Percentiles rank a stretch among this genome's conserved stretches.
These are phyloP conservation scores for Ormyrus thymus DNA, from an alignment of 2,888 invertebrate species.

Conservation along the genomic window DNA sequence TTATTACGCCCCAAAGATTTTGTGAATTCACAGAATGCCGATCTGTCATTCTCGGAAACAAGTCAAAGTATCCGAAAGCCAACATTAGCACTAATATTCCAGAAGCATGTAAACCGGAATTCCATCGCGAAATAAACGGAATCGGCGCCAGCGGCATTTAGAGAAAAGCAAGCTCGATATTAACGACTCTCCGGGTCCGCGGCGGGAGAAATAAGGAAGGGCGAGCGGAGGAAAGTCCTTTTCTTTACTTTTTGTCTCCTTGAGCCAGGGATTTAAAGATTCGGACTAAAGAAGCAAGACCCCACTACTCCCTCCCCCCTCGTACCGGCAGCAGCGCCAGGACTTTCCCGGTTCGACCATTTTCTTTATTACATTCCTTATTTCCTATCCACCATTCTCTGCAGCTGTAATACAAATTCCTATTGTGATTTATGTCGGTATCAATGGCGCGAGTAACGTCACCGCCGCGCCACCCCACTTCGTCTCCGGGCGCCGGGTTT, in stretches of 20 bases:
- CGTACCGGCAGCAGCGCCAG: conserved; percentile 53
- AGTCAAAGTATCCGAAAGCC: not conserved
- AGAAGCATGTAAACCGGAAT: conserved; percentile 9
- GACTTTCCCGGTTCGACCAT: conserved; percentile 66
- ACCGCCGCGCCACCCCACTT: conserved; percentile 50
- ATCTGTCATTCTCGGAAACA: too few species aligned
- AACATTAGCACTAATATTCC: not conserved
- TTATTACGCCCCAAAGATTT: too few species aligned
- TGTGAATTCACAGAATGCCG: too few species aligned
- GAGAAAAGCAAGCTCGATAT: conserved; percentile 26
- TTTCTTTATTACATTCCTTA: conserved; percentile 76
- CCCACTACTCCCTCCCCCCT: conserved; percentile 3
- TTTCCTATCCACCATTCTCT: conserved; percentile 74
- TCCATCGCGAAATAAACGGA: conserved; percentile 5
- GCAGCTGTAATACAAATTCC: conserved; percentile 76
- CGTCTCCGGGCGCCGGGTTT: conserved; percentile 23
- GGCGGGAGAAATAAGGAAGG: not conserved
- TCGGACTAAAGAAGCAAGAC: conserved; percentile 33
- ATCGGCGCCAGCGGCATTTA: conserved; percentile 30
- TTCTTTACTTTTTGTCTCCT: conserved; percentile 44
- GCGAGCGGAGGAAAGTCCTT: conserved; percentile 17
- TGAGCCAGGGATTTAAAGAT: conserved; percentile 48
- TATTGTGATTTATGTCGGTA: conserved; percentile 76
- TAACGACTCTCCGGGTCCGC: conserved; percentile 25
- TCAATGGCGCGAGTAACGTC: conserved; percentile 69